Evolutionary conservation across 1,140 invertebrate genomes (phyloP), one percentile per base, ranked within the genome.

Genomic region (Lutraria rhynchaena): DNA sequence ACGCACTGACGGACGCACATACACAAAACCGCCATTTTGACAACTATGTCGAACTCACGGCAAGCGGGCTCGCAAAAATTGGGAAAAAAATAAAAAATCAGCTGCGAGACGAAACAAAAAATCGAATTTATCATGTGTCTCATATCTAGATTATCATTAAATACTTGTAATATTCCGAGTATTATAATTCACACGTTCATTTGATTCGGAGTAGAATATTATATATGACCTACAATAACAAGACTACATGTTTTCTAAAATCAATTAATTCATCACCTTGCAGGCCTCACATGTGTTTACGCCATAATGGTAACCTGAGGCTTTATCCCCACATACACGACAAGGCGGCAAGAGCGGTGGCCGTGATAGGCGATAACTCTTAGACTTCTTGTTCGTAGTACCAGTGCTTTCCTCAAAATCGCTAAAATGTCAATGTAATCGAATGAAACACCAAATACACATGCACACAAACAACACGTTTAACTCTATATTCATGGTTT

Each of bases 291-390:
- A 93, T 7, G 92, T 92, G 24, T 91, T 87, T 2, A 89, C 92
- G 31, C 93, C 93, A 83, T 93, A 93, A 83, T 93, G 93, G 29
- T 92, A 87, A 19, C 93, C 93, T 5, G 89, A 89, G 13, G 92
- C 90, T 27, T 89, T 88, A 51, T 93, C 93, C n/a, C 89, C 89
- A 82, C 93, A 93, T 9, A 93, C 91, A 61, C 86, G 78, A 85
- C 93, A 93, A 5, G 87, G 87, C 3, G 87, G 86, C 5, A 87
- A 76, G 17, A 80, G 49, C 9, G 82, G 82, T 1, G 71, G 63
- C 7, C 71, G 51, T 1, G 61, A 65, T 17, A 31, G 19, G 44
- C 31, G 58, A 19, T 49, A 53, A 19, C 63, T 22, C n/a, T 44
- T 57, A 13, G 58, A 17, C 58, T 61, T 75, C 29, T 75, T 75